Evolutionary conservation across 64 coral and sea anemone genomes (phyloP), one percentile per base, ranked within the genome.

Genomic region (Catalaphyllia jardinei): DNA sequence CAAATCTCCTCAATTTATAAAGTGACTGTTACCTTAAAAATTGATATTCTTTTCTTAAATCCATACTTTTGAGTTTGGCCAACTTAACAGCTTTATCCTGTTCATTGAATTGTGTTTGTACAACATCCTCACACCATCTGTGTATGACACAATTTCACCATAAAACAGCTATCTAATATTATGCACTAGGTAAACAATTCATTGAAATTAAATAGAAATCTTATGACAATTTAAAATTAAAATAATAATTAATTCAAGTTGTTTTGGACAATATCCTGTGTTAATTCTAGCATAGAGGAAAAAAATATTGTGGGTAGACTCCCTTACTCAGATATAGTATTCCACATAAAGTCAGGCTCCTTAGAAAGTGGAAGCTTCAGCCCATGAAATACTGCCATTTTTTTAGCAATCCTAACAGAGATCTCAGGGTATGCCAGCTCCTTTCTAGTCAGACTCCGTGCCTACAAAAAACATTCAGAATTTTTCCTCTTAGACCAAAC

Each of bases 321-420:
- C 42, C n/a, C 74, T 89, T 72, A 95, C 94, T 76, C 85, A 20
- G 65, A 28, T 19, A 96, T 96, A 52, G 73, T 77, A 39, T 96
- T 89, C 95, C 95, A 96, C 64, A 96, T 83, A 42, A 88, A 72
- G 9, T 51, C 93, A 19, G 95, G 95, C 28, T 96, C 77, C 42
- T 96, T 96, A 9, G 78, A 87, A 67, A 96, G 75, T 3, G 95
- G 95, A 20, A 96, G 71, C 10, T 88, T 62, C 18, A 96, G 22
- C 18, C 63, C 78, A 74, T 96, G 95, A 55, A 87, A 96, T n/a
- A 90, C 38, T 29, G 76, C 93, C 38, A 93, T 54, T 38, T 90
- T 96, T 71, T 78, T 72, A 20, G 95, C 95, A 84, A 96, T 91
- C 28, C n/a, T 88, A 2, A 83, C 77, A 2, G 95, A 93, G 22